Evolutionary conservation across 2,797 vertebrate genomes (phyloP), one percentile per base, ranked within the genome.

Genomic region (Oophaga sylvatica): DNA sequence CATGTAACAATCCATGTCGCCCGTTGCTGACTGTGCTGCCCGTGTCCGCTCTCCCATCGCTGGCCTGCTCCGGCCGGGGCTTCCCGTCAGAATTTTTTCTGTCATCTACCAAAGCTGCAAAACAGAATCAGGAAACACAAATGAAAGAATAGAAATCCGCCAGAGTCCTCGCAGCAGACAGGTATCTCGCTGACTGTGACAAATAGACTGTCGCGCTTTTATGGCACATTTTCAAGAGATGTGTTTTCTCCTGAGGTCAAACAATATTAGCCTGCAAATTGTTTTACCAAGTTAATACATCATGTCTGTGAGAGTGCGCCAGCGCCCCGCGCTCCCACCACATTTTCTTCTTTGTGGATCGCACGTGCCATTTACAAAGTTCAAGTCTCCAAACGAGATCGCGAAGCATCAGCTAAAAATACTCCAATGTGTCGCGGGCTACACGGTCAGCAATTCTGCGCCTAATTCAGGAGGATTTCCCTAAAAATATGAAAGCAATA

Each of bases 121-220:
- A 71, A 48, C 20, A 63, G 10, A 63, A 56, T 5, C n/a, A n/a
- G n/a, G 22, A 11, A 53, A 16, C 3, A 35, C 19, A 20, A 62
- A 13, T 10, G 22, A 12, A 57, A n/a, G 65, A 70, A 57, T 17
- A 60, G 15, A 73, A 45, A 57, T 41, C 63, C 48, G 26, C 84
- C 67, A 35, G 0, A 70, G 31, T 71, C 75, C 60, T 29, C 45
- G 29, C 76, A 19, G 29, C 20, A 29, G 62, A 48, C 75, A 35
- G 70, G 86, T 60, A 77, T 76, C 68, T 81, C 57, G 26, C 57
- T 62, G 86, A 67, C 80, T 65, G 75, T 87, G 86, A 87, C 81
- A 87, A 87, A 87, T 87, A 35, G 80, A 77, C 86, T 77, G 80
- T 83, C 80, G 77, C 41, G 19, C 57, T 77, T 77, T 67, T 77